Evolutionary conservation across 1,140 invertebrate species (phyloP).

Genomic region (Sycophila sp.): DNA sequence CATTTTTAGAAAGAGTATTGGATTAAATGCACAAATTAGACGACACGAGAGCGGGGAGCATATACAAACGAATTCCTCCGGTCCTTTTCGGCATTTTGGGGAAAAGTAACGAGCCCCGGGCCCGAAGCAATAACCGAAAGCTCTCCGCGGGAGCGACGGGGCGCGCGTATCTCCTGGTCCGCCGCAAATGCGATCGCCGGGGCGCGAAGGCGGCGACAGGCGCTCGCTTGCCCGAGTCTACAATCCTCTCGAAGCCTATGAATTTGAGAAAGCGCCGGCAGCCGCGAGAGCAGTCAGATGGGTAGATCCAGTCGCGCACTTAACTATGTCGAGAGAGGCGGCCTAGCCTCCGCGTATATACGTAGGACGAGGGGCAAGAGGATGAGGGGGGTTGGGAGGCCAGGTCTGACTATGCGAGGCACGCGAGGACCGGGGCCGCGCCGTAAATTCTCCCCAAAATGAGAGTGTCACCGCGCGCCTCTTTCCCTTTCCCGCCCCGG

Average conservation of each 20-base stretch:
- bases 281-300: slow-evolving; percentile 8
- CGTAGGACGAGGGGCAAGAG: slow-evolving; percentile 45
- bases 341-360: slow-evolving; percentile 32
- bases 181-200: slow-evolving; percentile 21
- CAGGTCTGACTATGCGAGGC: slow-evolving; percentile 66
- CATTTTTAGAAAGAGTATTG: no score
- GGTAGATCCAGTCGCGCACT: slow-evolving; percentile 48
- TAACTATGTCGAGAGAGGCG: slow-evolving; percentile 50
- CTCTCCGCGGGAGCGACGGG: no score
- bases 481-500: slow-evolving; percentile 38
- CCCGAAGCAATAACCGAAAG: slow-evolving; percentile 11
- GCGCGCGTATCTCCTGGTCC: no score
- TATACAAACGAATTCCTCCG: background rate
- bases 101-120: slow-evolving; percentile 13
- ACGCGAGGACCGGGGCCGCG: slow-evolving; percentile 48
- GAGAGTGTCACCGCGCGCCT: slow-evolving; percentile 62
- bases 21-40: no score
- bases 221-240: no score
- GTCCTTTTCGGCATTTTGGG: background rate
- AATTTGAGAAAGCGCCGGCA: slow-evolving; percentile 21
- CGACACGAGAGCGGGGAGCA: no score
- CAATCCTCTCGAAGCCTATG: slow-evolving; percentile 20
- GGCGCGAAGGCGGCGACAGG: no score
- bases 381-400: no score
- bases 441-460: slow-evolving; percentile 66